Evolutionary conservation across 2,888 invertebrate genomes (phyloP).

Genomic region (Dynastes tityus): DNA sequence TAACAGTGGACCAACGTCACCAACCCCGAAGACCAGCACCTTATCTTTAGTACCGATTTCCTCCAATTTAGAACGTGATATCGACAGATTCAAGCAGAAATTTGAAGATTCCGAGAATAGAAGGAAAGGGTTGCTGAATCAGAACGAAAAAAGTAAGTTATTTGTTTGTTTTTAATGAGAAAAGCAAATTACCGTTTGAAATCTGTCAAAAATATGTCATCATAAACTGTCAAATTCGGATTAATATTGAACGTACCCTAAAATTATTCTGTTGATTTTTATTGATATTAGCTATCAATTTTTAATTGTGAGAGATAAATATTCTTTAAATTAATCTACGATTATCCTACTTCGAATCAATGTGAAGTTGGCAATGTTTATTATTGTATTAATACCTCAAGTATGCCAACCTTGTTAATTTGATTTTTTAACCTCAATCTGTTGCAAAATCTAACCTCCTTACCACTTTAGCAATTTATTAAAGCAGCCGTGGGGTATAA

Average conservation of each 20-base stretch:
- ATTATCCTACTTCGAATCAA: too few relatives aligned
- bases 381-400: neutral
- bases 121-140: constrained; percentile 78
- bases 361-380: too few relatives aligned
- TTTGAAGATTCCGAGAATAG: constrained; percentile 82
- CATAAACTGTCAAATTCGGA: too few relatives aligned
- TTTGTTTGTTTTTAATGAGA: neutral
- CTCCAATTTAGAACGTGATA: constrained; percentile 62
- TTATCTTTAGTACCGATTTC: constrained; percentile 49
- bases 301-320: too few relatives aligned
- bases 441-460: too few relatives aligned
- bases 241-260: too few relatives aligned
- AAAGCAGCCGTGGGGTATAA: too few relatives aligned
- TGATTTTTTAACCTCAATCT: neutral
- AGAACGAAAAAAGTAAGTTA: constrained; percentile 81
- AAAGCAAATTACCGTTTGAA: too few relatives aligned
- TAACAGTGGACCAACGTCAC: constrained; percentile 44
- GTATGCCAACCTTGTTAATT: neutral
- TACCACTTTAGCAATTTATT: too few relatives aligned
- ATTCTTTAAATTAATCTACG: too few relatives aligned
- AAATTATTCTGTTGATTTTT: too few relatives aligned
- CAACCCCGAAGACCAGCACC: constrained; percentile 45
- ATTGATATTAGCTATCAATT: too few relatives aligned
- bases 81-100: constrained; percentile 79
- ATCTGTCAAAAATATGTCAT: neutral